A percentile compares a stretch with the other conserved stretches of the same genome.
Conservation (phyloP, 2,888 invertebrate species). For the Mechanitis mazaeus region DNA sequence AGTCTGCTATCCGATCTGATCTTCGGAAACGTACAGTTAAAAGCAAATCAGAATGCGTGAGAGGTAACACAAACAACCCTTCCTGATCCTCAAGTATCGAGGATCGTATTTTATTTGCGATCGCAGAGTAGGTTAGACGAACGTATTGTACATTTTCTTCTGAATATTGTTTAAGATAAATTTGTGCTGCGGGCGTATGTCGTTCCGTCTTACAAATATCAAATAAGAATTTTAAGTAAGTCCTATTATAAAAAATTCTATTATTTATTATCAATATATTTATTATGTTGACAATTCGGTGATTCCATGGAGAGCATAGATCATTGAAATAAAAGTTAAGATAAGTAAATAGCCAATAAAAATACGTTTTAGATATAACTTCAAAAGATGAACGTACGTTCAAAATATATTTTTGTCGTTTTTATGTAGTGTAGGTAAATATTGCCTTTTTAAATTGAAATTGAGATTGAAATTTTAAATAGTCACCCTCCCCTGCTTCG, state of each 20-base stretch:
- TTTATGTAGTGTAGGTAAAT: slow-evolving; percentile 1
- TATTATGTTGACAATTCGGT: no score
- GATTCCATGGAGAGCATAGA: no score
- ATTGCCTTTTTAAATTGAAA: slow-evolving; percentile 19
- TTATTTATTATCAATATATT: no score
- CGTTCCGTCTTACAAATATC: neutral
- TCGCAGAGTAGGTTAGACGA: slow-evolving; percentile 31
- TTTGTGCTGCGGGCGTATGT: slow-evolving; percentile 37
- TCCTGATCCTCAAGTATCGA: slow-evolving; percentile 44
- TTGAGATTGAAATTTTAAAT: slow-evolving; percentile 29
- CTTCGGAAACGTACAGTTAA: slow-evolving; percentile 35
- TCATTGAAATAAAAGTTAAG: no score
- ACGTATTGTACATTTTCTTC: slow-evolving; percentile 23
- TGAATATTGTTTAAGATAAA: slow-evolving; percentile 29
- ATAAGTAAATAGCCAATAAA: no score
- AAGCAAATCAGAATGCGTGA: slow-evolving; percentile 43
- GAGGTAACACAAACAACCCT: slow-evolving; percentile 46
- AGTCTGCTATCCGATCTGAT: slow-evolving; percentile 17
- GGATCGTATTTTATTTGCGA: slow-evolving; percentile 50
- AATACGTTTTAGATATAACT: no score
- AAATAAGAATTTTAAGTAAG: neutral
- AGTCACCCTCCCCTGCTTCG: slow-evolving; percentile 20
- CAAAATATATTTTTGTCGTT: no score
- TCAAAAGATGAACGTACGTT: no score
- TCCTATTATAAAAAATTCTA: no score